Conservation (phyloP, 2,797 vertebrate genomes). For the Discoglossus pictus region DNA sequence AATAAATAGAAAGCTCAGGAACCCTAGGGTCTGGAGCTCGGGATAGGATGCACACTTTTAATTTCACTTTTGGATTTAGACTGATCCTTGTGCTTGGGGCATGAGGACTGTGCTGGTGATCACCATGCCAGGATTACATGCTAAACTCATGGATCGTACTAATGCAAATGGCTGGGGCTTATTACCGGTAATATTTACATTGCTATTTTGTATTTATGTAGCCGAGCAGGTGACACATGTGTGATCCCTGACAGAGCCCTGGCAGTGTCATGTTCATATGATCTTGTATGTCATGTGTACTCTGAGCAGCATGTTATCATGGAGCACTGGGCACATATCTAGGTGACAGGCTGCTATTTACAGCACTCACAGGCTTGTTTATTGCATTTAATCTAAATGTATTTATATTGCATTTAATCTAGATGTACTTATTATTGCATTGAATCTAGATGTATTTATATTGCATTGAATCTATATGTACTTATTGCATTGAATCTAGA, state of each 20-base stretch:
- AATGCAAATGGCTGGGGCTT: not conserved
- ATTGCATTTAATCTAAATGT: too few species aligned
- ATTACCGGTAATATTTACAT: not conserved
- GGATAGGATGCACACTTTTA: slow-evolving; percentile 62
- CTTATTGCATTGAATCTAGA: too few species aligned
- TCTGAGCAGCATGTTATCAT: too few species aligned
- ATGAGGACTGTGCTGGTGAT: not conserved
- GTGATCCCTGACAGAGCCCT: not conserved
- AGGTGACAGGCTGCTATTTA: slow-evolving; percentile 28
- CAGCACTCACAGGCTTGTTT: too few species aligned
- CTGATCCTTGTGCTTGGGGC: slow-evolving; percentile 8
- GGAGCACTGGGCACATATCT: not conserved
- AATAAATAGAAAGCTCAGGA: slow-evolving; percentile 39
- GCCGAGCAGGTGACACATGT: not conserved
- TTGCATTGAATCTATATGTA: too few species aligned
- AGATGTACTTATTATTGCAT: too few species aligned
- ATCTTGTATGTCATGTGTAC: too few species aligned
- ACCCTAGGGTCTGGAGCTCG: slow-evolving; percentile 57
- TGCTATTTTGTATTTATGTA: too few species aligned
- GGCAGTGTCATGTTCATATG: too few species aligned
- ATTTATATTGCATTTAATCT: too few species aligned
- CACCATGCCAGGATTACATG: not conserved
- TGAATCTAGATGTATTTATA: too few species aligned
- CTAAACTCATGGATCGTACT: not conserved
- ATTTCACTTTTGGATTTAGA: slow-evolving; percentile 86